phyloP scores from a whole-genome alignment of 1,140 invertebrate genomes.

The Wasmannia auropunctata region DNA sequence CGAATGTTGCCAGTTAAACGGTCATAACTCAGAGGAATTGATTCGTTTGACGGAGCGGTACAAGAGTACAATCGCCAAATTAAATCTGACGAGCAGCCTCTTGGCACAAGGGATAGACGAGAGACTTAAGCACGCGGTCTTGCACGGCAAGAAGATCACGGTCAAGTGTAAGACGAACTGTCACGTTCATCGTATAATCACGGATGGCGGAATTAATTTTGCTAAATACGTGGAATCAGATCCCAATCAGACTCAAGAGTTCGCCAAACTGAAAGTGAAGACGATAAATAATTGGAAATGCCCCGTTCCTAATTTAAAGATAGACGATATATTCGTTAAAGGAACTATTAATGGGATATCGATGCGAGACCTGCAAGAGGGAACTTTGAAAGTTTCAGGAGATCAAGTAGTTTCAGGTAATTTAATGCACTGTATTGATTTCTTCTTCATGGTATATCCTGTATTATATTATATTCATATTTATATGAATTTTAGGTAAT shows the following conservation, averaged over 20 bases:
- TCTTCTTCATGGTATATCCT: background rate
- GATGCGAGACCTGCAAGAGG: constrained; percentile 66
- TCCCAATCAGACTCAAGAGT: constrained; percentile 5
- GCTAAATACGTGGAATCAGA: background rate
- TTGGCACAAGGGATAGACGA: background rate
- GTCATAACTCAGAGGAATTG: constrained; percentile 61
- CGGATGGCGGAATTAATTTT: constrained; percentile 10
- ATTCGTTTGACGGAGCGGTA: constrained; percentile 60
- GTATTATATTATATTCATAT: constrained; percentile 2
- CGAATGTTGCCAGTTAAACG: constrained; percentile 69
- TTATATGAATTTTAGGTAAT: constrained; percentile 58
- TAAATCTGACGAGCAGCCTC: background rate
- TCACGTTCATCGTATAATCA: constrained; percentile 41
- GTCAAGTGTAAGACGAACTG: constrained; percentile 67
- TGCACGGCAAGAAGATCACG: constrained; percentile 47
- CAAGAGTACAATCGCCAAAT: constrained; percentile 30
- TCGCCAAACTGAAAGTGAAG: constrained; percentile 59
- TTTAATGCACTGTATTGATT: background rate
- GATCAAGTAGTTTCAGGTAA: constrained; percentile 76
- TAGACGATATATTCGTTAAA: constrained; percentile 68
- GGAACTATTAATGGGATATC: constrained; percentile 72
- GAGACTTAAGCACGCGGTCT: background rate
- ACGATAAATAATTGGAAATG: constrained; percentile 69
- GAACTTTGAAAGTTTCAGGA: constrained; percentile 71
- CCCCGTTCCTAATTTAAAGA: constrained; percentile 69